Base-by-base conservation (phyloP, 2,888 invertebrate genomes). In the Thereva nobilitata region DNA sequence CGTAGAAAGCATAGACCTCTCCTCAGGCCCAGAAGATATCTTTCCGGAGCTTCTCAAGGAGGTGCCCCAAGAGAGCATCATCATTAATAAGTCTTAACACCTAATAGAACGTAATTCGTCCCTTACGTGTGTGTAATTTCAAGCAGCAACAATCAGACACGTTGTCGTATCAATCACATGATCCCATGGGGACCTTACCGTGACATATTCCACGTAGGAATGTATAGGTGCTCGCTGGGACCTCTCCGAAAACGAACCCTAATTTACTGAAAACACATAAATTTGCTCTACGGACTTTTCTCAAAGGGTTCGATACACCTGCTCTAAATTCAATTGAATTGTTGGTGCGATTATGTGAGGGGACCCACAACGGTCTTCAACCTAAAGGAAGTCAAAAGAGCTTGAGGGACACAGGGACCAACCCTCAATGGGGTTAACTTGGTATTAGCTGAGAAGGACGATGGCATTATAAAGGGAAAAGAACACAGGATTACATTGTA, bases 41-140 rank as follows among this genome's bases (percentile, higher is more conserved):
- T 61, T 61, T 61, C 61, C 61, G 61, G 61, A 9, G n/a, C 50
- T 23, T 23, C 23, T 23, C 23, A 23, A 23, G 49, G 41, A 61
- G 34, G 40, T 35, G 50, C 37, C 65, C 65, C 65, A 45, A 55
- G 65, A 55, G 65, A 55, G 55, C 55, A 56, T 65, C 55, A 65
- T 55, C 65, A 65, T 65, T 65, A 65, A 65, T 65, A 65, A 55
- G 65, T 55, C 55, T 65, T 65, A 65, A 56, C 65, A 65, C 65
- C 65, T 65, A 65, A 65, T 65, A 65, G 40, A 55, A 55, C 49
- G 55, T 65, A 55, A 65, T 65, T 65, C 55, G 65, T 65, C 65
- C 65, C 65, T 65, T 65, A 65, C 65, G 65, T 65, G 65, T 65
- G 65, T 38, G 65, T 55, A 65, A 65, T 65, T 65, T 65, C 55